These are phyloP conservation scores for Todiramphus chloris DNA, from an alignment of 2,113 vertebrate species.

Conservation along the genomic window DNA sequence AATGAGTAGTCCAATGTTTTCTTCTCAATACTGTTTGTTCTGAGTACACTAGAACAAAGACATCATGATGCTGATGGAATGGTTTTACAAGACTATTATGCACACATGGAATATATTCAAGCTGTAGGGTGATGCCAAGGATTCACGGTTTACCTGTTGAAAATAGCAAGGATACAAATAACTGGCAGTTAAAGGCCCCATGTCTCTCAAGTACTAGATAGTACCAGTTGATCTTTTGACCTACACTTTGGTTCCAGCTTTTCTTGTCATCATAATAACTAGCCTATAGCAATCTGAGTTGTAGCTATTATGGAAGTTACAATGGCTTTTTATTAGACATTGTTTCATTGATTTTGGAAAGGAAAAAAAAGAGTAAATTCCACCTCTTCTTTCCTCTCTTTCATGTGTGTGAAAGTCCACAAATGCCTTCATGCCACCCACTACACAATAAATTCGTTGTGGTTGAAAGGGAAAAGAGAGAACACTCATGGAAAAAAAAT, in stretches of 20 bases:
- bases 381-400: background rate
- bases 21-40: background rate
- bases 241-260: background rate
- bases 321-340: background rate
- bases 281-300: background rate
- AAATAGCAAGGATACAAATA: background rate
- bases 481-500: background rate
- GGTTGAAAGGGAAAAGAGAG: background rate
- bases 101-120: background rate
- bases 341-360: background rate
- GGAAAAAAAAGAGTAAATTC: background rate
- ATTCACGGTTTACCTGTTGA: background rate
- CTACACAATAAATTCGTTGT: background rate
- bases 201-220: background rate
- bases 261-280: background rate
- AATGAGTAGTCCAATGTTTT: background rate
- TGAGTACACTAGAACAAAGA: background rate
- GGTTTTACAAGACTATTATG: background rate
- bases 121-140: background rate
- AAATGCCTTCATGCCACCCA: no score
- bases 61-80: background rate
- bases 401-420: accelerated
- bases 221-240: background rate
- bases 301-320: background rate
- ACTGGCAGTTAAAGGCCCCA: background rate